Evolutionary conservation across 2,797 vertebrate species (phyloP), one percentile per base, ranked within the genome.

Genomic region (Carcharodon carcharias): DNA sequence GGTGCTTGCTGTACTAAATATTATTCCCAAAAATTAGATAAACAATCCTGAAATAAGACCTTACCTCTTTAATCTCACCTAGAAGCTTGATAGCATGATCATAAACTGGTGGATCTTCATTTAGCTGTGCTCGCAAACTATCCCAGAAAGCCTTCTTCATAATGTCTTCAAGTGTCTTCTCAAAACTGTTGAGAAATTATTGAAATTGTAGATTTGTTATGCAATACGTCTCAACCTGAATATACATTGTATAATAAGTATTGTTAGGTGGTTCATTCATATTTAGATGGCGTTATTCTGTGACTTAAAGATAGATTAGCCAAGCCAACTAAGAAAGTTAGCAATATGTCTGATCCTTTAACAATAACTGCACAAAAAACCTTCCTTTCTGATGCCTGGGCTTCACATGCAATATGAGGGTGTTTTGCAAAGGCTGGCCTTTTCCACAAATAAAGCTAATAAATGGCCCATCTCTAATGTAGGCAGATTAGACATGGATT

Each of bases 131-230:
- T 97, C 99, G 99, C 97, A 99, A 98, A 97, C 98, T 98, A 96
- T 99, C 99, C 99, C 99, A 99, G 97, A 99, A 99, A 96, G 98
- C 99, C 98, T 99, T 99, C 97, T 99, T 99, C 97, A 99, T 98
- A 87, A 99, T 99, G 73, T 99, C 99, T 97, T 99, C 99, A 50
- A 99, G 98, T 96, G 96, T 98, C 97, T 98, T 99, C 97, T 99
- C 98, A 97, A 99, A 98, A 97, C 99, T 99, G 97, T 40, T 35
- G 14, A 77, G 35, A 92, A 26, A 95, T 77, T 95, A 80, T 67
- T 54, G 50, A 35, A 96, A 82, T n/a, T 96, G 21, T 67, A 87
- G n/a, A 61, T 35, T 65, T 87, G 14, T 88, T 88, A 54, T 26
- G n/a, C 8, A 69, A 40, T 40, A 63, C 12, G 11, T 91, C 65